Percentiles rank a stretch among this genome's conserved stretches.
phyloP scores from a whole-genome alignment of 2,888 invertebrate species.

The Pollenia amentaria region DNA sequence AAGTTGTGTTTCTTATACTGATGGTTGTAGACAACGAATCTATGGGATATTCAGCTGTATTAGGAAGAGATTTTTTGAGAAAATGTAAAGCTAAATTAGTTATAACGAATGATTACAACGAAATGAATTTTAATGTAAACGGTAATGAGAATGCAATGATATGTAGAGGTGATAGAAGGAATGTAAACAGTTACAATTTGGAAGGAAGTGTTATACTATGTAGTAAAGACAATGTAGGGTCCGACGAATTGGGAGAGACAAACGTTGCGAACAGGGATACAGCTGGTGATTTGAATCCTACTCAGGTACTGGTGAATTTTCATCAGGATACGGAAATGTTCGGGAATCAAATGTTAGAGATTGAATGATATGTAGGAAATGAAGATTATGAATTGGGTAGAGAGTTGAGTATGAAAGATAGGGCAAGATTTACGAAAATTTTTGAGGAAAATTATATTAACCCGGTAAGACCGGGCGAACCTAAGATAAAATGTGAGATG shows the following conservation, averaged over 20 bases:
- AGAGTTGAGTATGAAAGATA: background rate
- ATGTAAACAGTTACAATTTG: no score
- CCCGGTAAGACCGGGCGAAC: slow-evolving; percentile 1
- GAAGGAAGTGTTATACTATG: no score
- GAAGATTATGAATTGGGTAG: background rate
- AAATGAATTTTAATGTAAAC: background rate
- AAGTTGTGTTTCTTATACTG: slow-evolving; percentile 40
- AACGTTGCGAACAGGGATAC: no score
- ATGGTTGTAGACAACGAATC: slow-evolving; percentile 40
- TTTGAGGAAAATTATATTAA: slow-evolving; percentile 14
- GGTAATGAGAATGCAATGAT: background rate
- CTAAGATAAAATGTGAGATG: background rate
- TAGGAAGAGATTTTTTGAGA: slow-evolving; percentile 58
- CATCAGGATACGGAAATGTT: no score
- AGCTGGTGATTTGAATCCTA: no score
- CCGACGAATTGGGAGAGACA: no score
- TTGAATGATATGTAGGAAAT: background rate
- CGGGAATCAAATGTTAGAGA: no score
- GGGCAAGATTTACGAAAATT: background rate
- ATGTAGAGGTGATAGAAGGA: no score
- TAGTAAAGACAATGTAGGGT: no score
- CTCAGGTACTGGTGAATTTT: no score
- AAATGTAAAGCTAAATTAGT: slow-evolving; percentile 15
- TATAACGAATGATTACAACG: background rate
- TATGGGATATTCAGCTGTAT: slow-evolving; percentile 35